These are phyloP conservation scores for Uropsilus gracilis DNA, from an alignment of 2,113 vertebrate genomes.

Conservation along the genomic window DNA sequence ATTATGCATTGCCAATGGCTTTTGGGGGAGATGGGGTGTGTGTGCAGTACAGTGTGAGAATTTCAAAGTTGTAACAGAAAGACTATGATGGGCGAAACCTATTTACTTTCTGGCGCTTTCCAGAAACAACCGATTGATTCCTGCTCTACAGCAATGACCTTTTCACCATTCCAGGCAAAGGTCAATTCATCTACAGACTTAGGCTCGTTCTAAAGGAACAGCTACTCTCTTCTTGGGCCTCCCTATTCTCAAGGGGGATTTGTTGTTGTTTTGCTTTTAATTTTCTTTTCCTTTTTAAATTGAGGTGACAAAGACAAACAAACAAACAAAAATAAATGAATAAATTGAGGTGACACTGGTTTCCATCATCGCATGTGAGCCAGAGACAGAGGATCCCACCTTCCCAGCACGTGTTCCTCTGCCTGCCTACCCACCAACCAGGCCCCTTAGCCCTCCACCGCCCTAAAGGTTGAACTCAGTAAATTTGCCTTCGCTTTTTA, in stretches of 20 bases:
- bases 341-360: too few relatives aligned
- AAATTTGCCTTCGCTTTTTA: constrained; percentile 5
- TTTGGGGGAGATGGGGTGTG: background rate
- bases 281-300: too few relatives aligned
- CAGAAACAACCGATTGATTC: background rate
- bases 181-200: constrained; percentile 18
- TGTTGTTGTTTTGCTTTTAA: background rate
- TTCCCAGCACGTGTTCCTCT: too few relatives aligned
- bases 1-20: background rate
- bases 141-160: background rate
- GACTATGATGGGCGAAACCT: background rate
- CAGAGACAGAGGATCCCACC: too few relatives aligned
- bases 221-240: background rate
- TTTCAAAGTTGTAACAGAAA: background rate
- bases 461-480: background rate
- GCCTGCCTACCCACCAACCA: too few relatives aligned
- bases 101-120: background rate
- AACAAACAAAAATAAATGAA: too few relatives aligned
- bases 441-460: too few relatives aligned
- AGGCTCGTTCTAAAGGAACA: background rate
- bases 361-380: too few relatives aligned
- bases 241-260: background rate
- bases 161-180: background rate
- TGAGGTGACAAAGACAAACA: too few relatives aligned
- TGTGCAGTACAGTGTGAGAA: background rate